phyloP scores from a whole-genome alignment of 2,797 vertebrate genomes.

The Erpetoichthys calabaricus region DNA sequence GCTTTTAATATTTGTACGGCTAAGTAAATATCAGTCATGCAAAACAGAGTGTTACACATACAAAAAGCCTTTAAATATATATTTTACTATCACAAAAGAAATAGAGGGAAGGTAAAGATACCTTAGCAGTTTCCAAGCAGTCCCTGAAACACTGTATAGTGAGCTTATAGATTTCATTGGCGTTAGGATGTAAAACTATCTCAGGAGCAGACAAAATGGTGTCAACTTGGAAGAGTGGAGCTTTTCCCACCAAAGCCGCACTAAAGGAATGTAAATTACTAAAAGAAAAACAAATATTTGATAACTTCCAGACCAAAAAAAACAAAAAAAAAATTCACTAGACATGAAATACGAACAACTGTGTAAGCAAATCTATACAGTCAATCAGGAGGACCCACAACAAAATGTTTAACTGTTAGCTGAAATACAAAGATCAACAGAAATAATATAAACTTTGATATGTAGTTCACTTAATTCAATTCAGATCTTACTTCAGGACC shows the following conservation, averaged over 20 bases:
- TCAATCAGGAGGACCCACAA: too few relatives aligned
- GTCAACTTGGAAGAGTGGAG: slow-evolving; percentile 67
- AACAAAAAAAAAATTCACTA: too few relatives aligned
- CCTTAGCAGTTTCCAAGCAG: slow-evolving; percentile 77
- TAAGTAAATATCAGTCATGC: too few relatives aligned
- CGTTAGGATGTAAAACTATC: slow-evolving; percentile 68
- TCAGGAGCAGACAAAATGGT: slow-evolving; percentile 63
- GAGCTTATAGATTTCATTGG: slow-evolving; percentile 60
- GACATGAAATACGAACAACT: too few relatives aligned
- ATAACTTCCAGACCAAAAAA: too few relatives aligned
- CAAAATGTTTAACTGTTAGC: neutral
- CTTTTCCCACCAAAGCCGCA: slow-evolving; percentile 40
- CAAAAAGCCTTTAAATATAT: too few relatives aligned
- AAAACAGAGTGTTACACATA: too few relatives aligned
- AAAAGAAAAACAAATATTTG: slow-evolving; percentile 6
- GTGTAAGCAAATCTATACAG: too few relatives aligned
- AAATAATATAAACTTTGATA: neutral
- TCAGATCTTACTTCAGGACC: slow-evolving; percentile 60
- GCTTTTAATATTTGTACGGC: too few relatives aligned
- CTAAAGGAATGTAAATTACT: slow-evolving; percentile 77
- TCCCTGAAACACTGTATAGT: slow-evolving; percentile 56
- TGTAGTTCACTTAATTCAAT: too few relatives aligned
- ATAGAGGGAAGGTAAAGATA: slow-evolving; percentile 20
- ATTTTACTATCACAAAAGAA: too few relatives aligned
- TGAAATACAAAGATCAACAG: neutral